Evolutionary conservation across 2,888 invertebrate genomes (phyloP).

Genomic region (Octonoba sinensis): DNA sequence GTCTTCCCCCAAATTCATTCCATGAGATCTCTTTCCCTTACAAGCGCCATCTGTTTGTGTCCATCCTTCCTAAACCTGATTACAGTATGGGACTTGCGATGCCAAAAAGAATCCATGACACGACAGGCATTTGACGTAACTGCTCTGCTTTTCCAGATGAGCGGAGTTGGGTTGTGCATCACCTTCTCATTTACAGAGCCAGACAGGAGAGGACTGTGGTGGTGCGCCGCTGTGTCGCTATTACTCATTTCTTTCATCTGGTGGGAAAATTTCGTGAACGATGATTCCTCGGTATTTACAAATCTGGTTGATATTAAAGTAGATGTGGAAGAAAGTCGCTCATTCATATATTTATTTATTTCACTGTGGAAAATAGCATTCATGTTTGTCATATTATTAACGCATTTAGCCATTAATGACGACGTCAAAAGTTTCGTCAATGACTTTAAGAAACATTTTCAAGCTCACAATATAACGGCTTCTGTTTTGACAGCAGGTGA

Average conservation of each 20-base stretch:
- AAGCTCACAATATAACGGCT: conserved; percentile 3
- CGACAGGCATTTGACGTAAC: conserved; percentile 78
- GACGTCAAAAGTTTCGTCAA: conserved; percentile 85
- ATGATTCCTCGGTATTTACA: conserved; percentile 84
- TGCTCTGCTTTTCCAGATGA: conserved; percentile 89
- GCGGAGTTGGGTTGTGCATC: conserved; percentile 86
- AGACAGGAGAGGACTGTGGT: not conserved
- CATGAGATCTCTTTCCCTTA: conserved; percentile 94
- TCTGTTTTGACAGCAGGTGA: not conserved
- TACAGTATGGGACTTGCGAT: conserved; percentile 84
- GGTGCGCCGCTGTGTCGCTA: conserved; percentile 75
- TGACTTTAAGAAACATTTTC: conserved; percentile 81
- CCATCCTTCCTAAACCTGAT: conserved; percentile 86
- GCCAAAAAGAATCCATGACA: conserved; percentile 63
- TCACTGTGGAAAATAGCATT: conserved; percentile 90
- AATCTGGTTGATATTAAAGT: conserved; percentile 83
- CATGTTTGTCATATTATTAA: conserved; percentile 83
- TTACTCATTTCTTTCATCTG: conserved; percentile 77
- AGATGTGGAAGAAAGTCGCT: conserved; percentile 83
- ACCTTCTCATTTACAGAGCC: not conserved
- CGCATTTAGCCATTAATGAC: conserved; percentile 80
- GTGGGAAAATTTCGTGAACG: conserved; percentile 98
- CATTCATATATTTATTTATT: conserved; percentile 90
- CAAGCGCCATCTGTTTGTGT: conserved; percentile 93
- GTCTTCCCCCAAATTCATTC: conserved; percentile 93